phyloP scores from a whole-genome alignment of 2,113 vertebrate species.

The Osmerus eperlanus region DNA sequence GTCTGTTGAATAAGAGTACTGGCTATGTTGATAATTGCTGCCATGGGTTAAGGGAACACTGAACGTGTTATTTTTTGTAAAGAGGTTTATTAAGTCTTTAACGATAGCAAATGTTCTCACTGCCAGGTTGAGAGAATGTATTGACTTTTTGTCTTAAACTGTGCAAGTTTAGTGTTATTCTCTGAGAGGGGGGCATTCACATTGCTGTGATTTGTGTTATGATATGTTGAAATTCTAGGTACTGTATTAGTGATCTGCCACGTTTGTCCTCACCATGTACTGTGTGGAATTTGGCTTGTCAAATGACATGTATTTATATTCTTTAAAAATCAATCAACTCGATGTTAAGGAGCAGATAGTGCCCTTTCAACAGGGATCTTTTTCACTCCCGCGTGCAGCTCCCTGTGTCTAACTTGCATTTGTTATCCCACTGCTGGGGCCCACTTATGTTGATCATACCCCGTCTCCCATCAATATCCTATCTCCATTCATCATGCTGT shows the following conservation, averaged over 20 bases:
- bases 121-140: not conserved
- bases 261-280: no score
- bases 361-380: not conserved
- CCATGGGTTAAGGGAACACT: not conserved
- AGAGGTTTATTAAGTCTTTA: constrained; percentile 10
- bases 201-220: no score
- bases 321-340: not conserved
- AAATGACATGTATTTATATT: no score
- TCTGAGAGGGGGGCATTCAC: not conserved
- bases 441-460: not conserved
- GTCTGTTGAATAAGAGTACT: not conserved
- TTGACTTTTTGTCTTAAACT: not conserved
- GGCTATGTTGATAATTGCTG: not conserved
- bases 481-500: constrained; percentile 5
- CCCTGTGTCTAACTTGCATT: not conserved
- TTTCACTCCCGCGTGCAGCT: not conserved
- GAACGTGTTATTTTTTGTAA: not conserved
- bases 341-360: not conserved
- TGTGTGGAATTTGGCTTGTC: no score
- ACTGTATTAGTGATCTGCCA: no score
- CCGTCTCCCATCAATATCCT: not conserved
- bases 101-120: not conserved
- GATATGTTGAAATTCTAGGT: no score
- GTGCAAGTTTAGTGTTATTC: not conserved
- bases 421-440: not conserved